Percentiles rank a stretch among this genome's conserved stretches.
phyloP scores from a whole-genome alignment of 2,797 vertebrate genomes.

The Euthynnus affinis region DNA sequence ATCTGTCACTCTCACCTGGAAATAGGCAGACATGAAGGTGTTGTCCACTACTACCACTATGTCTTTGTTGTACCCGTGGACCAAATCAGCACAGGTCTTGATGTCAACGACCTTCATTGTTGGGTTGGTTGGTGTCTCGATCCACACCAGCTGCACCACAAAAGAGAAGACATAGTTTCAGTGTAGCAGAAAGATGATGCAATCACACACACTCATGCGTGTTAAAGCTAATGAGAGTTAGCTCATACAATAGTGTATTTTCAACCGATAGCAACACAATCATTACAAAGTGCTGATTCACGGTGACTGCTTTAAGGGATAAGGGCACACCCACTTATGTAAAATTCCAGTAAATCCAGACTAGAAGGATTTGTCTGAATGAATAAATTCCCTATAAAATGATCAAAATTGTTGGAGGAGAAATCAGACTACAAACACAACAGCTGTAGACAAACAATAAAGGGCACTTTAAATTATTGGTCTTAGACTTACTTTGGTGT shows the following conservation, averaged over 20 bases:
- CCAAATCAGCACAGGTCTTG: slow-evolving; percentile 84
- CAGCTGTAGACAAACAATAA: background rate
- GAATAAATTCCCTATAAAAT: too few species aligned
- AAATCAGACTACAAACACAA: background rate
- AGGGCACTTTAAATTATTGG: background rate
- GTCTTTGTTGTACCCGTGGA: slow-evolving; percentile 84
- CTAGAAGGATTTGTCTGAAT: background rate
- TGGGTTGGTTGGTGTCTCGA: slow-evolving; percentile 96
- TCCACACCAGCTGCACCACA: slow-evolving; percentile 91
- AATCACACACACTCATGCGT: too few species aligned
- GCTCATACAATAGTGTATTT: background rate
- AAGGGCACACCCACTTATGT: background rate
- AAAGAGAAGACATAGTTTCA: background rate
- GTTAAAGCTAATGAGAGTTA: background rate
- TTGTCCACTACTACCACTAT: slow-evolving; percentile 94
- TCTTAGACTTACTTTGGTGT: slow-evolving; percentile 92
- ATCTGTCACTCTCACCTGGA: slow-evolving; percentile 88
- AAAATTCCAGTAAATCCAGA: background rate
- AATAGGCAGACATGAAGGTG: slow-evolving; percentile 96
- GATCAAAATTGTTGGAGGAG: background rate
- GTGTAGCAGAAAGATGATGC: background rate
- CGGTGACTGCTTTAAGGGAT: background rate
- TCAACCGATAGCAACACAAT: too few species aligned
- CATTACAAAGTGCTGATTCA: slow-evolving; percentile 2
- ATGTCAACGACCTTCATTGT: slow-evolving; percentile 93